Conservation (phyloP, 2,113 vertebrate species). For the Apus apus region DNA sequence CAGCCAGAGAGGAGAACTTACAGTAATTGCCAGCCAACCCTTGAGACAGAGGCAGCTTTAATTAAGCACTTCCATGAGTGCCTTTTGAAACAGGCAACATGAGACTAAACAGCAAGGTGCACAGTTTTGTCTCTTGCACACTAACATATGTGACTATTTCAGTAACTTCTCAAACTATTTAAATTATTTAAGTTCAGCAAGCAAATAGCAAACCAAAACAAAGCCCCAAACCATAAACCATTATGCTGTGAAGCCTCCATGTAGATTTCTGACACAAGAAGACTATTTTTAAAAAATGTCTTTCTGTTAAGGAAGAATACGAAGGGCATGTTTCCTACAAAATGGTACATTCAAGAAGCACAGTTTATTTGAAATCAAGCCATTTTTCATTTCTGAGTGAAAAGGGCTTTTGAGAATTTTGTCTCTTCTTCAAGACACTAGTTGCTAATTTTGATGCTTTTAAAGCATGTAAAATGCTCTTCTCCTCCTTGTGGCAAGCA, state of each 20-base stretch:
- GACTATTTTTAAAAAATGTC: neutral
- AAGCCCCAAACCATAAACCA: too few species aligned
- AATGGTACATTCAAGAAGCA: neutral
- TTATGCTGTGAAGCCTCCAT: neutral
- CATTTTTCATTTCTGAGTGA: neutral
- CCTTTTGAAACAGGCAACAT: neutral
- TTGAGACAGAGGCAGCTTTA: neutral
- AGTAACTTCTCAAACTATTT: neutral
- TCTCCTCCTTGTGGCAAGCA: neutral
- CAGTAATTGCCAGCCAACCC: neutral
- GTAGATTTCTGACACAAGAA: neutral
- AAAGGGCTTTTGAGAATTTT: neutral
- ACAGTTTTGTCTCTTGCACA: neutral
- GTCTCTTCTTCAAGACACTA: neutral
- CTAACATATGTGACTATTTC: neutral
- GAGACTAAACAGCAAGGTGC: neutral
- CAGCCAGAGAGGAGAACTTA: neutral
- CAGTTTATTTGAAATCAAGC: neutral
- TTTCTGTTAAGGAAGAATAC: neutral
- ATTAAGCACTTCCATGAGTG: neutral
- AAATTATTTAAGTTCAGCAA: neutral
- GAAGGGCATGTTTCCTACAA: neutral
- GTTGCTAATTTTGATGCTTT: neutral
- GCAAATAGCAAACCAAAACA: neutral
- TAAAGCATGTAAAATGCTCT: neutral